A percentile compares a stretch with the other conserved stretches of the same genome.
phyloP scores from a whole-genome alignment of 2,888 invertebrate species.

The Choreutis nemorana region DNA sequence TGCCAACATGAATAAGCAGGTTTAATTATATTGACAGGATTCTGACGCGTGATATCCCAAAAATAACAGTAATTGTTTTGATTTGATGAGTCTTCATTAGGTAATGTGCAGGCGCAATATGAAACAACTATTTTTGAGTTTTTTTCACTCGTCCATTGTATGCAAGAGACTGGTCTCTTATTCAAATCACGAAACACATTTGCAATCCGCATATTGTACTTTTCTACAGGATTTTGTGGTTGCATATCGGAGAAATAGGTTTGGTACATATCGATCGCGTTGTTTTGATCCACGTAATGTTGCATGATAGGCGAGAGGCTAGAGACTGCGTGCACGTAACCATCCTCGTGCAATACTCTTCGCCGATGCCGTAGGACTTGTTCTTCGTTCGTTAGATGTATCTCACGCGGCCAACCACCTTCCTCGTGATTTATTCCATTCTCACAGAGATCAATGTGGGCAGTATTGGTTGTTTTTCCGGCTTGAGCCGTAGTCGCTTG shows the following conservation, averaged over 20 bases:
- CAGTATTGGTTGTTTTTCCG: constrained; percentile 68
- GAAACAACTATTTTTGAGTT: constrained; percentile 71
- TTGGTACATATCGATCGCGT: constrained; percentile 81
- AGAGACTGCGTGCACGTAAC: constrained; percentile 71
- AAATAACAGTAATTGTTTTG: constrained; percentile 68
- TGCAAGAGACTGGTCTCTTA: constrained; percentile 59
- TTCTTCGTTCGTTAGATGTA: constrained; percentile 71
- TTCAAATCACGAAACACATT: constrained; percentile 73
- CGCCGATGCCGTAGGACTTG: constrained; percentile 77
- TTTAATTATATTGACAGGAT: constrained; percentile 29
- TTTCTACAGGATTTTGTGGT: constrained; percentile 57
- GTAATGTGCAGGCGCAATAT: constrained; percentile 50
- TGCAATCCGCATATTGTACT: constrained; percentile 65
- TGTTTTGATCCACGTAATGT: constrained; percentile 78
- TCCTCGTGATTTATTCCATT: constrained; percentile 77
- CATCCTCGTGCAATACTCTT: constrained; percentile 81
- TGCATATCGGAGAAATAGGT: constrained; percentile 72
- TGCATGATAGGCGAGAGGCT: constrained; percentile 65
- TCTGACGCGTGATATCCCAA: constrained; percentile 69
- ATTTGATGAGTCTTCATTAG: constrained; percentile 13
- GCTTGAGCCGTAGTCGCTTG: constrained; percentile 54
- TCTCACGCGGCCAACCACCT: constrained; percentile 87
- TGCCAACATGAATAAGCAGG: constrained; percentile 42
- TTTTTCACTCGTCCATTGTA: constrained; percentile 76
- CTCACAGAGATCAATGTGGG: constrained; percentile 61